Percentiles rank a stretch among this genome's conserved stretches.
These are phyloP conservation scores for Nephrocerus scutellatus DNA, from an alignment of 2,888 invertebrate species.

Conservation along the genomic window DNA sequence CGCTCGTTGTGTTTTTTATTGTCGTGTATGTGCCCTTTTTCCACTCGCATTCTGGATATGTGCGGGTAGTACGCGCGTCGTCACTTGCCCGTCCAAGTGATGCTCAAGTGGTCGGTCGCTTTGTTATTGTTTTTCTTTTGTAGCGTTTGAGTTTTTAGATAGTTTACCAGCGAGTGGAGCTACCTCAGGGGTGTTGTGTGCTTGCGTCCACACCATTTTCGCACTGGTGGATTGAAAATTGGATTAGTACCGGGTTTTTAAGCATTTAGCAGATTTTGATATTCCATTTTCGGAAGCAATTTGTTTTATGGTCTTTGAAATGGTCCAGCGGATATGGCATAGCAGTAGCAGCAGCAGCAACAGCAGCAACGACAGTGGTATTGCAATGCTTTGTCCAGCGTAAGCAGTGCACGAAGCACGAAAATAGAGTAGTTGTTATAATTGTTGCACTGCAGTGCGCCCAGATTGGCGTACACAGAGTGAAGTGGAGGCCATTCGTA, in stretches of 20 bases:
- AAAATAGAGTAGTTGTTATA: too few species aligned
- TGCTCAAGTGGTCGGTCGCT: slow-evolving; percentile 18
- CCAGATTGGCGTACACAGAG: too few species aligned
- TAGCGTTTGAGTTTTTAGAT: slow-evolving; percentile 20
- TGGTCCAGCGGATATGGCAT: slow-evolving; percentile 20
- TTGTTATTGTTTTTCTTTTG: slow-evolving; percentile 11
- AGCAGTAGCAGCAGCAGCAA: too few species aligned
- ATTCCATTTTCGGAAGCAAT: slow-evolving; percentile 22
- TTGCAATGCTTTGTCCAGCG: too few species aligned
- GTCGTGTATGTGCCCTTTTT: too few species aligned
- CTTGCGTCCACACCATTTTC: not conserved
- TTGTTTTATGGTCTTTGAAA: slow-evolving; percentile 23
- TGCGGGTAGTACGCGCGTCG: slow-evolving; percentile 2
- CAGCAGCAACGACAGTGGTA: too few species aligned
- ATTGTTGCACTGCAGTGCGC: too few species aligned
- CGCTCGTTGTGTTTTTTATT: slow-evolving; percentile 12
- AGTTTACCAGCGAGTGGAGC: slow-evolving; percentile 17
- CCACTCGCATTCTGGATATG: too few species aligned
- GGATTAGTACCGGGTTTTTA: slow-evolving; percentile 33
- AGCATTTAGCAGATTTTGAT: slow-evolving; percentile 31
- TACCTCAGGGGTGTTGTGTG: slow-evolving; percentile 9
- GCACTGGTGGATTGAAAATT: slow-evolving; percentile 26
- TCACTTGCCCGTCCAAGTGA: not conserved
- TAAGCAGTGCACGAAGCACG: too few species aligned
- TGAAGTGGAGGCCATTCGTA: too few species aligned